These are phyloP conservation scores for Gobio gobio DNA, from an alignment of 2,113 vertebrate genomes.

Conservation along the genomic window DNA sequence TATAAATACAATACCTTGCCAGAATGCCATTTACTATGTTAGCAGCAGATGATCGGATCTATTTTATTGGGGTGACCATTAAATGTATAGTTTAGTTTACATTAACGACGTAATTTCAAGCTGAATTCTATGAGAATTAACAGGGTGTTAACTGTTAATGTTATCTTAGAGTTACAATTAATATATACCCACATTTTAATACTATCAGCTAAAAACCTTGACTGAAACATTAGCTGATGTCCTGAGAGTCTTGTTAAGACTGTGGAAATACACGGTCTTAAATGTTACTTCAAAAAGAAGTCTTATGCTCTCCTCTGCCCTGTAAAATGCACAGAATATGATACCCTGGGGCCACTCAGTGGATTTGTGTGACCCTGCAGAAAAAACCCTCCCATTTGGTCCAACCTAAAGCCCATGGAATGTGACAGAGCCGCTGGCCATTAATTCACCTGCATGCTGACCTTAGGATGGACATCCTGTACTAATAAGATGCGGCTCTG, in stretches of 20 bases:
- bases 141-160: background rate
- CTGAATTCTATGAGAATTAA: background rate
- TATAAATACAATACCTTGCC: conserved; percentile 27
- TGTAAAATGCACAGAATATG: background rate
- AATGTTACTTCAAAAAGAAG: background rate
- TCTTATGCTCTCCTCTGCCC: background rate
- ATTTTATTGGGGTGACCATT: background rate
- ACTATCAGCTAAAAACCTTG: background rate
- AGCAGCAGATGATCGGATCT: conserved; percentile 8
- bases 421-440: conserved; percentile 6
- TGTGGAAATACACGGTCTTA: background rate
- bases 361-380: background rate
- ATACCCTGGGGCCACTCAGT: background rate
- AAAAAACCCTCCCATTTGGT: background rate
- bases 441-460: background rate
- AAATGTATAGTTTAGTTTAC: background rate
- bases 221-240: background rate
- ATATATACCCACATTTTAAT: background rate
- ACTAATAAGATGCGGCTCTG: conserved; percentile 20
- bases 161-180: background rate
- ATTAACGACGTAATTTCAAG: background rate
- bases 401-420: conserved; percentile 26
- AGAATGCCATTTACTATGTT: background rate
- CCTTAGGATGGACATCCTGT: conserved; percentile 9
- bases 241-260: background rate